Evolutionary conservation across 2,888 invertebrate species (phyloP).

Genomic region (Pandemis corylana): DNA sequence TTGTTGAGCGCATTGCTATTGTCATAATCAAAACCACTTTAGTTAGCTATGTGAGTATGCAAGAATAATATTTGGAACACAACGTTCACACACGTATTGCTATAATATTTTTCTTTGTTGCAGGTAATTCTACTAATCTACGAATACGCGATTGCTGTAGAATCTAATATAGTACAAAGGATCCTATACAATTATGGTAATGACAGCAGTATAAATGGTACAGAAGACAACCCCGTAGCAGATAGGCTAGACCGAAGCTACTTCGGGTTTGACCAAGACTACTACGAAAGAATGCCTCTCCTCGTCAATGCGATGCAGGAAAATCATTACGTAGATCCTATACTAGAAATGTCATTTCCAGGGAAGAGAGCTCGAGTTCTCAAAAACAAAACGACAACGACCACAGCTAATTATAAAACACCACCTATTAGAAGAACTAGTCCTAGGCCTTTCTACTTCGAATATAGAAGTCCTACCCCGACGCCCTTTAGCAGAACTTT

Average conservation of each 20-base stretch:
- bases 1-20: background rate
- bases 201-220: conserved; percentile 49
- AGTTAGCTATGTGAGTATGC: background rate
- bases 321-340: conserved; percentile 66
- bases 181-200: conserved; percentile 52
- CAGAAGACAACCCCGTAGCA: conserved; percentile 67
- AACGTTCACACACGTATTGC: background rate
- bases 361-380: conserved; percentile 48
- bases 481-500: conserved; percentile 72
- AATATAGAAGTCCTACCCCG: conserved; percentile 72
- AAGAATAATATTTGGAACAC: conserved; percentile 31
- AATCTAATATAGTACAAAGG: conserved; percentile 76
- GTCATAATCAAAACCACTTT: background rate
- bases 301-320: conserved; percentile 80
- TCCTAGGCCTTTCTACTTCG: conserved; percentile 81
- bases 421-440: conserved; percentile 69
- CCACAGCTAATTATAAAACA: conserved; percentile 51
- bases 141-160: conserved; percentile 80
- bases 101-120: conserved; percentile 52
- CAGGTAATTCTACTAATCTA: conserved; percentile 83
- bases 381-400: conserved; percentile 48
- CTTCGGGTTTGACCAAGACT: conserved; percentile 79
- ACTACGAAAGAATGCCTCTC: conserved; percentile 78
- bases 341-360: conserved; percentile 56
- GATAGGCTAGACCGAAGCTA: conserved; percentile 73